Conservation (phyloP, 2,113 vertebrate genomes). For the Heterocephalus glaber region DNA sequence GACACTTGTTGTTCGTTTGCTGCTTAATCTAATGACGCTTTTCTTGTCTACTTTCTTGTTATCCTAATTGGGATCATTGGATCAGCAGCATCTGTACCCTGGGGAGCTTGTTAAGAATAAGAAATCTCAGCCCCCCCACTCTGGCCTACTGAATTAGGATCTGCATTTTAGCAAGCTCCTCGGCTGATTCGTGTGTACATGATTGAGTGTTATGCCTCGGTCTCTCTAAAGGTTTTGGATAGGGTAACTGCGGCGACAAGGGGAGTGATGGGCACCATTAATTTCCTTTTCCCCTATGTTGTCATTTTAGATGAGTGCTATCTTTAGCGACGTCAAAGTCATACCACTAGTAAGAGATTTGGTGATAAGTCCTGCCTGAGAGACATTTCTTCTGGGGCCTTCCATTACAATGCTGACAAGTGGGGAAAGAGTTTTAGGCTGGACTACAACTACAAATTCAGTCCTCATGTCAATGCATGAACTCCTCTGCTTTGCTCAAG, state of each 20-base stretch:
- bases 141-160: background rate
- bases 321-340: background rate
- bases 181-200: background rate
- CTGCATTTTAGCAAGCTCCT: background rate
- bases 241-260: background rate
- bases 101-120: background rate
- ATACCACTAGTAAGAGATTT: background rate
- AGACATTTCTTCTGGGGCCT: background rate
- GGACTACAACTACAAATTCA: background rate
- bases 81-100: background rate
- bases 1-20: background rate
- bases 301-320: background rate
- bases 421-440: background rate
- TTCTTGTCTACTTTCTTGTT: background rate
- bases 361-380: background rate
- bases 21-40: background rate
- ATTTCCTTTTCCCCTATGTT: background rate
- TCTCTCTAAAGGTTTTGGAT: background rate
- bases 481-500: background rate
- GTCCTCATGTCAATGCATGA: background rate
- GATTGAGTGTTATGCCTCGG: background rate
- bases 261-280: background rate
- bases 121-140: background rate
- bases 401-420: background rate
- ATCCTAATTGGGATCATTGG: background rate